Percentiles rank a stretch among this genome's conserved stretches.
phyloP scores from a whole-genome alignment of 2,797 vertebrate species.

The Crypturellus tataupa region DNA sequence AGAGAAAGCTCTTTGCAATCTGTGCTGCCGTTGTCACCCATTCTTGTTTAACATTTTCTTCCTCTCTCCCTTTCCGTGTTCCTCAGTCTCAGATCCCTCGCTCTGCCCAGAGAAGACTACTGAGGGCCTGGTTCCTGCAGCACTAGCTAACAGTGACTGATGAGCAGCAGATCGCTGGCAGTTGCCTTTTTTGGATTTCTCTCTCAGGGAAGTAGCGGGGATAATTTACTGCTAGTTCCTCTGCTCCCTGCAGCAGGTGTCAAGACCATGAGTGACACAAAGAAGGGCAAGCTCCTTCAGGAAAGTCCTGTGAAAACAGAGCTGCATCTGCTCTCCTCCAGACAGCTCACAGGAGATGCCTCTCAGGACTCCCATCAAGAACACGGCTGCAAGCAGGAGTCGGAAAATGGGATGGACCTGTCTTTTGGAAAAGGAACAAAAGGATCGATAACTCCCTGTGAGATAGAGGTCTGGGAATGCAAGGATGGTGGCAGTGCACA shows the following conservation, averaged over 20 bases:
- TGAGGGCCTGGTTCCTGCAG: rapidly evolving
- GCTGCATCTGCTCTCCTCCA: neutral
- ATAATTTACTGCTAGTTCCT: slow-evolving; percentile 11
- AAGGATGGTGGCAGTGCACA: neutral
- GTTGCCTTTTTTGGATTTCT: neutral
- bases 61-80: rapidly evolving
- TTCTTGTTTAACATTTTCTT: neutral
- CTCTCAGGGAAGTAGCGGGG: neutral
- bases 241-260: slow-evolving; percentile 32
- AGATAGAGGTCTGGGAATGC: neutral
- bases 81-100: rapidly evolving
- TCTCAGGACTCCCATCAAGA: rapidly evolving
- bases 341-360: neutral
- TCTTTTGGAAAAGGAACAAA: neutral
- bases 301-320: neutral
- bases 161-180: neutral
- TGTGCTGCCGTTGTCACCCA: neutral
- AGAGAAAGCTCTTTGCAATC: neutral
- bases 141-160: neutral
- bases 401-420: neutral
- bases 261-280: neutral
- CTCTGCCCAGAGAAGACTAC: neutral
- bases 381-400: neutral
- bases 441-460: neutral
- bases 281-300: neutral